phyloP scores from a whole-genome alignment of 2,113 vertebrate species.

The Atractosteus spatula region DNA sequence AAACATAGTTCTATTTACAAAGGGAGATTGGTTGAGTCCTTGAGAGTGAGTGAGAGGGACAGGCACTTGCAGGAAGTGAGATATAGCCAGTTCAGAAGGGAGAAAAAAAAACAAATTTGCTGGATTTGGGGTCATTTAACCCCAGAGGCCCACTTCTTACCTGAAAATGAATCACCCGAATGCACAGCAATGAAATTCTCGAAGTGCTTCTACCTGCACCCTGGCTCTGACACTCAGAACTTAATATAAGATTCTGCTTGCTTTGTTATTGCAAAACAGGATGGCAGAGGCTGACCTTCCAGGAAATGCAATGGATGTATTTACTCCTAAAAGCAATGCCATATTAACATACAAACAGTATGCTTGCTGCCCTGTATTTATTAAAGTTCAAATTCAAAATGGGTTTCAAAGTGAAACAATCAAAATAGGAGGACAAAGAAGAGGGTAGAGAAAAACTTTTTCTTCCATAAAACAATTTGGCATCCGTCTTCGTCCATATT shows the following conservation, averaged over 20 bases:
- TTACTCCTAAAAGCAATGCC: constrained; percentile 38
- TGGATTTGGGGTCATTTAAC: constrained; percentile 77
- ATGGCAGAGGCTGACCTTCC: constrained; percentile 37
- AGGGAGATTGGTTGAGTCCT: constrained; percentile 96
- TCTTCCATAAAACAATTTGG: too few relatives aligned
- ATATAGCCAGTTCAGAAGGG: constrained; percentile 83
- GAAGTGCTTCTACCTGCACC: constrained; percentile 46
- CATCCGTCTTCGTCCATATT: too few relatives aligned
- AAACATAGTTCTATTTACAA: constrained; percentile 99
- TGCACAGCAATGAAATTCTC: constrained; percentile 64
- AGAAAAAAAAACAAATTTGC: constrained; percentile 68
- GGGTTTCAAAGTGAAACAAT: background rate
- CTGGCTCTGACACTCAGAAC: constrained; percentile 42
- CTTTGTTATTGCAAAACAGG: constrained; percentile 40
- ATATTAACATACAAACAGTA: constrained; percentile 49
- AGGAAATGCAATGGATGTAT: constrained; percentile 42
- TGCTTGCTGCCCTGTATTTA: constrained; percentile 27
- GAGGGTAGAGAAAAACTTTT: too few relatives aligned
- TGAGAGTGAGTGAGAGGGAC: constrained; percentile 90
- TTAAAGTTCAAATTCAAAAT: constrained; percentile 30
- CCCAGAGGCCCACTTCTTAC: constrained; percentile 65
- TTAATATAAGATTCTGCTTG: constrained; percentile 46
- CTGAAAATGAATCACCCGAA: constrained; percentile 68
- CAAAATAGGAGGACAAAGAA: background rate
- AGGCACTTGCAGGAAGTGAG: constrained; percentile 92